Evolutionary conservation across 1,140 invertebrate species (phyloP), one percentile per base, ranked within the genome.

Genomic region (Phymorhynchus buccinoides): DNA sequence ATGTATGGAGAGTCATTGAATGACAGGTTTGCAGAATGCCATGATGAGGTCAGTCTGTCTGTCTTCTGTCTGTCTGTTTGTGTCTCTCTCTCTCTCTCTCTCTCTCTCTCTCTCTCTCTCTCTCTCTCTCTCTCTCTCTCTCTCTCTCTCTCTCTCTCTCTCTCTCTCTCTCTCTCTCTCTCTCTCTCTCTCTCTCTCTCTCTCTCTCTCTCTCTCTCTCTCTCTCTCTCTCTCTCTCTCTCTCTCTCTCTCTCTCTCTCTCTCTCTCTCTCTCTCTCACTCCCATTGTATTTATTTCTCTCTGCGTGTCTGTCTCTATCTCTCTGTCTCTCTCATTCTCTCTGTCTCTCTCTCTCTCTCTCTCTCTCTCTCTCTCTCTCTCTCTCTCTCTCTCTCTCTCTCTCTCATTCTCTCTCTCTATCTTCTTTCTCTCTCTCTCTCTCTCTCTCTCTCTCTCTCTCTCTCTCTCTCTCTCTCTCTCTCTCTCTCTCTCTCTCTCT

Each of bases 1-100:
- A 98, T 99, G 93, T 99, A 98, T 94, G 97, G 97, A 35, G 98
- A 99, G 94, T 95, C 95, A 91, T 94, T 99, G 56, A 97, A 97
- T 0, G 91, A 94, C 0, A 94, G 95, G 83, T 98, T 98, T 93
- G 96, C 96, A 88, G 89, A 91, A 56, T 89, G 81, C 80, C 86
- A 89, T 1, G 71, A 73, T 35, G 71, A 73, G 71, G 71, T 73
- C 6, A 6, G 27, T 7, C 7, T 68, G 7, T 68, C 27, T 27
- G 9, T 68, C 9, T 68, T 68, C 6, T 32, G n/a, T n/a, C n/a
- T n/a, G n/a, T n/a, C n/a, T n/a, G n/a, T n/a, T n/a, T n/a, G n/a
- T n/a, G n/a, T 71, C 30, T n/a, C 66, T 7, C 30, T 22, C 30
- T 71, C 30, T 22, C 7, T 7, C 66, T 71, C 66, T n/a, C 18